Percentiles rank a stretch among this genome's conserved stretches.
phyloP scores from a whole-genome alignment of 2,113 vertebrate genomes.

The Microcebus lehilahytsara region DNA sequence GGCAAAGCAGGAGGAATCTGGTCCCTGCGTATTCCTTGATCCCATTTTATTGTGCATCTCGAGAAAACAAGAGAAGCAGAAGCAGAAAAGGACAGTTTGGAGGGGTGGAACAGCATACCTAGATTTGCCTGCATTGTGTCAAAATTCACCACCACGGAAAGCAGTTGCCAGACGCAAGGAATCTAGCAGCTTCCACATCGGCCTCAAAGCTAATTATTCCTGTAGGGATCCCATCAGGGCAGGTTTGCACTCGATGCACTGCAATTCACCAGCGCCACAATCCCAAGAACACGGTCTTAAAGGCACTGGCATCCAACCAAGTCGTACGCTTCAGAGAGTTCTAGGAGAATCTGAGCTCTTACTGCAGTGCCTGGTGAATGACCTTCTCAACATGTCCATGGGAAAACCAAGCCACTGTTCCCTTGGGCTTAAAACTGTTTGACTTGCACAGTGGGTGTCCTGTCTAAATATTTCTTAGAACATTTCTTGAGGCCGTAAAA shows the following conservation, averaged over 20 bases:
- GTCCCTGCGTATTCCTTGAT: fast-evolving
- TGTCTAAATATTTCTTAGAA: neutral
- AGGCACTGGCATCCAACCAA: neutral
- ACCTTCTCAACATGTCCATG: fast-evolving
- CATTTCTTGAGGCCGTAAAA: neutral
- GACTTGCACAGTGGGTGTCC: neutral
- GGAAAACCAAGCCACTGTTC: neutral
- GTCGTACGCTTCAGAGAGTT: neutral
- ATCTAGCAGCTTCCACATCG: neutral
- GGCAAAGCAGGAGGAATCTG: neutral
- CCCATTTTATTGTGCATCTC: neutral
- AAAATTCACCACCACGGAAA: neutral
- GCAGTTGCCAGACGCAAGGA: neutral
- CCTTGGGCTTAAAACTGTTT: neutral
- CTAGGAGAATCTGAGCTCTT: neutral
- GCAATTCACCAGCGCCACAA: neutral
- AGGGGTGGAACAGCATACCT: neutral
- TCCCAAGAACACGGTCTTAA: neutral
- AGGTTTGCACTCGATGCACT: fast-evolving
- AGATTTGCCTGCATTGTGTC: neutral
- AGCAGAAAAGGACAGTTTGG: neutral
- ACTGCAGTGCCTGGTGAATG: neutral
- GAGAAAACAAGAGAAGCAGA: neutral
- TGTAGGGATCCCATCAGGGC: neutral
- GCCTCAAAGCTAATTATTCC: neutral